These are phyloP conservation scores for Caenorhabditis virilis DNA, from an alignment of 2,888 invertebrate genomes.

Conservation along the genomic window DNA sequence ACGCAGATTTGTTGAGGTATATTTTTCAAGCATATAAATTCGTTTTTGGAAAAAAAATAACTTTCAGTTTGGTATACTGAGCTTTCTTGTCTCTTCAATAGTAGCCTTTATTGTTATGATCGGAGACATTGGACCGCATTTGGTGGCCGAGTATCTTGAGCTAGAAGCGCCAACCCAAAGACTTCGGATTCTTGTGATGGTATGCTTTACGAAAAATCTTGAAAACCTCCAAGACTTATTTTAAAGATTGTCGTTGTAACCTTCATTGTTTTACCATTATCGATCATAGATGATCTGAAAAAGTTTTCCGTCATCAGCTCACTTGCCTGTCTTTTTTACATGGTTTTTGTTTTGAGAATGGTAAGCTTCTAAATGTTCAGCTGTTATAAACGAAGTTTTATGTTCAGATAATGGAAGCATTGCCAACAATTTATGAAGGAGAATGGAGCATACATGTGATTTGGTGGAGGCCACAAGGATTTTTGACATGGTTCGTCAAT, in stretches of 20 bases:
- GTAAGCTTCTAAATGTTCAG: slow-evolving; percentile 9
- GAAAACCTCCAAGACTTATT: neutral
- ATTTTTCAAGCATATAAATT: neutral
- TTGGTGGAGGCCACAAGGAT: slow-evolving; percentile 57
- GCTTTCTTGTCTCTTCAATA: slow-evolving; percentile 89
- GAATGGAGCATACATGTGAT: slow-evolving; percentile 55
- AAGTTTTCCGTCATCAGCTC: slow-evolving; percentile 77
- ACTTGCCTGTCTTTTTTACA: slow-evolving; percentile 81
- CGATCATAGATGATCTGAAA: slow-evolving; percentile 85
- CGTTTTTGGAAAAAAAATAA: slow-evolving; percentile 1
- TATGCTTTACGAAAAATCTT: slow-evolving; percentile 9
- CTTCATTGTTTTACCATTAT: slow-evolving; percentile 84
- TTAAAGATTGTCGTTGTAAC: slow-evolving; percentile 69
- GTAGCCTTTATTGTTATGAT: slow-evolving; percentile 84
- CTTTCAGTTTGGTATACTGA: slow-evolving; percentile 79
- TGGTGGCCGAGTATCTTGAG: slow-evolving; percentile 55
- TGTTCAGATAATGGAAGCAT: slow-evolving; percentile 37
- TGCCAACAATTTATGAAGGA: slow-evolving; percentile 50
- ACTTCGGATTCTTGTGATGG: slow-evolving; percentile 55
- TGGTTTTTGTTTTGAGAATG: slow-evolving; percentile 75
- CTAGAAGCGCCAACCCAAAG: slow-evolving; percentile 55
- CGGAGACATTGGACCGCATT: slow-evolving; percentile 91
- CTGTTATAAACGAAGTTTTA: neutral
- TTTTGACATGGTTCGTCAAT: slow-evolving; percentile 42
- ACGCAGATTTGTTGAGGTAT: slow-evolving; percentile 81